Base-by-base conservation (phyloP, 2,113 vertebrate species). In the Sorex fumeus region DNA sequence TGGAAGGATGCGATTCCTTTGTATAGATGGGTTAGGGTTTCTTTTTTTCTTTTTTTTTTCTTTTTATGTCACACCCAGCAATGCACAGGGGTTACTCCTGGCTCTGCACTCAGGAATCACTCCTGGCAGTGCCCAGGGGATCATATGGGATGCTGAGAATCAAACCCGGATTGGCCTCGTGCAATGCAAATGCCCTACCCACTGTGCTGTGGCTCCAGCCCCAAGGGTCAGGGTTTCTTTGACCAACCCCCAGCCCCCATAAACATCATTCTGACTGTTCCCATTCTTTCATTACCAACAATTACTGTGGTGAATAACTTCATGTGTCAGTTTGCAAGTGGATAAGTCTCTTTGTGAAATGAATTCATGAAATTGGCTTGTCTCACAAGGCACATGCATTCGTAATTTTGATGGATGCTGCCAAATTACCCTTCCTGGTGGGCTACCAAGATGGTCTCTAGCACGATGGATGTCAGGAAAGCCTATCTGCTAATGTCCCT, bases 281-380 rank as follows among this genome's bases (percentile, higher is more conserved):
- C 3, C 36, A 5, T 32, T 57, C 53, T 57, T 57, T 57, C 53
- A 57, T 60, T 60, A 23, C 32, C 69, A 34, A 36, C n/a, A 80
- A 3, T 50, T 23, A 25, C 11, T 1, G 1, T 25, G 23, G 12
- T 84, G 25, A 69, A 40, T 43, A 66, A n/a, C 70, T 78, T 47
- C 2, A 34, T 30, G 10, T 90, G 50, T 89, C 91, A 50, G 74
- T 88, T 85, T 84, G n/a, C 67, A 81, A 91, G 71, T 72, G 11
- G 27, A 3, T 84, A 66, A 71, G 3, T 80, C 11, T 43, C 0
- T 43, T 30, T 64, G 8, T 66, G 53, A 53, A 47, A 45, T 57
- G 62, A 45, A 36, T 15, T 45, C 50, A 60, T 30, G 60, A 82
- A 23, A 45, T 8, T 0, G 19, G 16, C 16, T n/a, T 34, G 2